Base-by-base conservation (phyloP, 2,113 vertebrate genomes). In the Megalops atlanticus region DNA sequence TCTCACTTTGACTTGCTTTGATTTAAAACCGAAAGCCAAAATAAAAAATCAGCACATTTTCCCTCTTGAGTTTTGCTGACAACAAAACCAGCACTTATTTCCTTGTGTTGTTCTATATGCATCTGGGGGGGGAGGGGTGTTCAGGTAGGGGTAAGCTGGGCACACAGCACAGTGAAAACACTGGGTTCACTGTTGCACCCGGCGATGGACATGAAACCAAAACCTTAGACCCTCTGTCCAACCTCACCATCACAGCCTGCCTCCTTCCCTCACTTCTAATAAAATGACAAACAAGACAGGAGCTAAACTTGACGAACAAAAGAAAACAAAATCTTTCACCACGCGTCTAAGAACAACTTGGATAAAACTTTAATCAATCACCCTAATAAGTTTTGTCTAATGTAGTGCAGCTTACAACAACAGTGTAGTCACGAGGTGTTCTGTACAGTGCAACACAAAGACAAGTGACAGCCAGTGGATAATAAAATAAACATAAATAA, bases 1-100 rank as follows among this genome's bases (percentile, higher is more conserved):
- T 41, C 49, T 80, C 21, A 47, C 41, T 71, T 69, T 71, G 35
- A 77, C 43, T 77, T 71, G 10, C 78, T 70, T 70, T 79, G 78
- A 58, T 69, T 79, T 40, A 81, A 76, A 69, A 39, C 52, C 52
- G 40, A 74, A 21, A 33, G 75, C 36, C 36, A 43, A 47, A 76
- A 52, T 45, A 73, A 8, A 47, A 36, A 58, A 39, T 80, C 64
- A 72, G 41, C 35, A 72, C 78, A 72, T 73, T 80, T 80, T 47
- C 69, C 35, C 8, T 80, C 45, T 45, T 39, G 6, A 31, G 68
- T 72, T 80, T 74, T 72, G 33, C 45, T 47, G 43, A 54, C 69
- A 11, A 72, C 12, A 27, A 41, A 70, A 70, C 3, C 16, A 45
- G n/a, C 36, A 35, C 33, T 35, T 39, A 58, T 36, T 54, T n/a